Evolutionary conservation across 1,140 invertebrate species (phyloP).

Genomic region (Bactericera cockerelli): DNA sequence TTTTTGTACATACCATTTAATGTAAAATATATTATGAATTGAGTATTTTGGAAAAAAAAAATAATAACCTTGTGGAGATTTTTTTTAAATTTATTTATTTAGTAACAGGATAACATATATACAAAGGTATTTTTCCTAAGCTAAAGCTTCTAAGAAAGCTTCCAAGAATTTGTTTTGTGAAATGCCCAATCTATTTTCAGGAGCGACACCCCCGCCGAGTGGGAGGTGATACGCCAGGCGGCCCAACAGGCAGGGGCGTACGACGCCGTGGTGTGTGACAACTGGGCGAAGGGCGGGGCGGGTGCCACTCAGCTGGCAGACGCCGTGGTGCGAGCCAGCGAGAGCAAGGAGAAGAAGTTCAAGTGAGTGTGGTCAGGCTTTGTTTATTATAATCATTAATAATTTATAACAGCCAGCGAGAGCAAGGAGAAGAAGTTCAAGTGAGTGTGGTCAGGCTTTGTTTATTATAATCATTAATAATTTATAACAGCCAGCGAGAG

Average conservation of each 20-base stretch:
- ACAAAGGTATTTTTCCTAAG: too few species aligned
- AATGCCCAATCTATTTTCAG: too few species aligned
- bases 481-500: not conserved
- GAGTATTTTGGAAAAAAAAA: too few species aligned
- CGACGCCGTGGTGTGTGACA: conserved; percentile 70
- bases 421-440: not conserved
- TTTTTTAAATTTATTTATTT: too few species aligned
- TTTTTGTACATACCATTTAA: too few species aligned
- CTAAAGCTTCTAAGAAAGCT: too few species aligned
- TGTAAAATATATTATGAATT: too few species aligned
- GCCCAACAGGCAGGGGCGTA: conserved; percentile 59
- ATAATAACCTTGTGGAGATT: too few species aligned
- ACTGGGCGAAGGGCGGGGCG: conserved; percentile 80
- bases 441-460: not conserved
- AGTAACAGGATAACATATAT: too few species aligned
- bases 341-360: conserved; percentile 31
- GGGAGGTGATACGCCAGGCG: conserved; percentile 59
- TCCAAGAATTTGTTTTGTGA: too few species aligned
- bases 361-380: conserved; percentile 12
- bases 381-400: too few species aligned
- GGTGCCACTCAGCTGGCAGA: conserved; percentile 77
- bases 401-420: too few species aligned
- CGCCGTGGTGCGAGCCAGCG: conserved; percentile 65
- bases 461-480: not conserved
- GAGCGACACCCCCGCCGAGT: conserved; percentile 74